Base-by-base conservation (phyloP, 2,888 invertebrate species). In the Idaea aversata region DNA sequence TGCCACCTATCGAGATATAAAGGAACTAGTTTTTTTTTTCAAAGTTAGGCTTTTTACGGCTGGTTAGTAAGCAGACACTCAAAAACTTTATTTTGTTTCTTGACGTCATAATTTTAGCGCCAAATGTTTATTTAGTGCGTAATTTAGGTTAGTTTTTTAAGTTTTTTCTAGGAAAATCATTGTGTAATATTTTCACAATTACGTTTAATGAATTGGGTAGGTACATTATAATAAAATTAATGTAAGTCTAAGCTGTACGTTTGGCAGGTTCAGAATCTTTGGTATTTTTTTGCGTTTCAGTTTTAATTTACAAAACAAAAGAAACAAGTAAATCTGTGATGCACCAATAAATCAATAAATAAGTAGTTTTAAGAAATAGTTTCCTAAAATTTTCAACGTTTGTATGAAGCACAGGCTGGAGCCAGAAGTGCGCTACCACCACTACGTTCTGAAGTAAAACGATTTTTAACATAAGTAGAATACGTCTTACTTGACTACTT, bases 61-160 rank as follows among this genome's bases (percentile, higher is more conserved):
- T 25, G 25, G 25, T 3, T 25, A 25, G 25, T 1, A 25, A 25
- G 25, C 25, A 25, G 25, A 25, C 25, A 25, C 25, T 25, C 25
- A 25, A 25, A 25, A 25, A 25, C 25, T 25, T 25, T 25, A 2
- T 25, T 25, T 25, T 25, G 25, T 25, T 25, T 1, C 25, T 47
- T 47, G 47, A 47, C 47, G 47, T 47, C 10, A 38, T 47, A 7
- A 47, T 47, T 68, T 47, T 60, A 34, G 77, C 75, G 77, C 72
- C 47, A 47, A 47, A 47, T 47, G 47, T 47, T 47, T 47, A 47
- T 47, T 47, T 47, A 47, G 47, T 47, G 7, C 47, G 10, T 47
- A 47, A 47, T 47, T 4, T 47, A 7, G 5, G 10, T 5, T 47
- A 7, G 47, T 47, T 47, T 47, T 47, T 47, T 47, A 10, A 47